Evolutionary conservation across 2,113 vertebrate genomes (phyloP), one percentile per base, ranked within the genome.

Genomic region (Spea multiplicata): DNA sequence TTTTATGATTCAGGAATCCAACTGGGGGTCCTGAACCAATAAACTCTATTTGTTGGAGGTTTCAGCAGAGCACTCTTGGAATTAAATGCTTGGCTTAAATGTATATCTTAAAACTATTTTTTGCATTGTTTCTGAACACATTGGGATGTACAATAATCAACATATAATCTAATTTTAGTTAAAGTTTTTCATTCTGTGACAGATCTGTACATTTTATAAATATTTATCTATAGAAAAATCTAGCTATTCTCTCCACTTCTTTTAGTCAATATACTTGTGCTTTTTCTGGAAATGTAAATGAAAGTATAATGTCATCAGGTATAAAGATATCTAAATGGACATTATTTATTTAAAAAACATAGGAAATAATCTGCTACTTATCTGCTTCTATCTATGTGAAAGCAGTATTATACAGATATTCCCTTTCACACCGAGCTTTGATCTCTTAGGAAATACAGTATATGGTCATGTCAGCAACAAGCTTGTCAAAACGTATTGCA

Each of bases 401-500:
- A 30, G 16, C 50, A 30, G 50, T 53, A 52, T 52, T 30, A 12
- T 14, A 10, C 8, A 50, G 16, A 52, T 30, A 10, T 30, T 30
- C 30, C 30, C 30, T 30, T 30, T 30, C 30, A 3, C 5, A 3
- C 61, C 61, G 6, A 64, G 16, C 14, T 16, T 16, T 75, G 30
- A 67, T 55, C 49, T 49, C 9, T 7, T 59, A 67, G 14, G 69
- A 44, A 68, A 55, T 50, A 77, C 62, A 67, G 53, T 53, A 64
- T 55, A 61, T 49, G 9, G 12, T 16, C 47, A 69, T 77, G 62
- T 49, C 16, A 49, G 55, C 67, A 70, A 70, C 46, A 62, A 61
- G 55, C 67, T 70, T 77, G 75, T 70, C 67, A 77, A 77, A 77
- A 77, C 44, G 55, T 71, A 71, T 70, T 77, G 75, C 57, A 48